Conservation (phyloP, 2,113 vertebrate genomes). For the Ciconia boyciana region DNA sequence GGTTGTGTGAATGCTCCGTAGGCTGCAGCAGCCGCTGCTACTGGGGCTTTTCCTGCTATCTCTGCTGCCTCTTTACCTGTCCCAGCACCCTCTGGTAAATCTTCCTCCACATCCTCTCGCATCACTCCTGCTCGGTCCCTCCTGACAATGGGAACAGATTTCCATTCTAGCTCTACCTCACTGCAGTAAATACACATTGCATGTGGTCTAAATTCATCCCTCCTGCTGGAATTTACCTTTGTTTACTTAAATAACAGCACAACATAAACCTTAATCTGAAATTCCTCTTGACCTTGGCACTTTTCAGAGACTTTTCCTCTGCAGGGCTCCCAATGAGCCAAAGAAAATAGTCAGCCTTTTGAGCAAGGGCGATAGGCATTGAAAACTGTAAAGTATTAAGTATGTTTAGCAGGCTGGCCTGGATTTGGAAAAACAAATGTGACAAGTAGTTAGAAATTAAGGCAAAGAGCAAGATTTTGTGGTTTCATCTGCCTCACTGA, state of each 20-base stretch:
- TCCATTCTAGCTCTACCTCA: neutral
- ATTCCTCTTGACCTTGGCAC: conserved; percentile 11
- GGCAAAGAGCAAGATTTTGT: neutral
- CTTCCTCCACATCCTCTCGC: neutral
- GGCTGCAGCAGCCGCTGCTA: neutral
- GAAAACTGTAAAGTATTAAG: neutral
- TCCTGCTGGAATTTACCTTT: neutral
- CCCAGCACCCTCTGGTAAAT: neutral
- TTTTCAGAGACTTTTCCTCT: neutral
- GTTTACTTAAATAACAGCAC: neutral
- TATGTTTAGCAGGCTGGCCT: neutral
- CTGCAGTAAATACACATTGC: neutral
- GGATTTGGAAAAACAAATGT: neutral
- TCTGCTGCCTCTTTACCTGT: neutral
- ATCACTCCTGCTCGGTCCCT: neutral
- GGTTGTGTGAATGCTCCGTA: neutral
- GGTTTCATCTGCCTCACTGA: neutral
- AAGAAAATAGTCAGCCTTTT: neutral
- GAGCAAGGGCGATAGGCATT: neutral
- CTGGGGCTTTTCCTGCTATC: neutral
- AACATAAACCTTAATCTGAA: neutral
- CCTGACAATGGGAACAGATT: neutral
- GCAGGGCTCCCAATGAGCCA: neutral
- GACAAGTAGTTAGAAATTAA: neutral
- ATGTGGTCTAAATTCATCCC: neutral